phyloP scores from a whole-genome alignment of 2,113 vertebrate genomes.

The Pygoscelis antarcticus region DNA sequence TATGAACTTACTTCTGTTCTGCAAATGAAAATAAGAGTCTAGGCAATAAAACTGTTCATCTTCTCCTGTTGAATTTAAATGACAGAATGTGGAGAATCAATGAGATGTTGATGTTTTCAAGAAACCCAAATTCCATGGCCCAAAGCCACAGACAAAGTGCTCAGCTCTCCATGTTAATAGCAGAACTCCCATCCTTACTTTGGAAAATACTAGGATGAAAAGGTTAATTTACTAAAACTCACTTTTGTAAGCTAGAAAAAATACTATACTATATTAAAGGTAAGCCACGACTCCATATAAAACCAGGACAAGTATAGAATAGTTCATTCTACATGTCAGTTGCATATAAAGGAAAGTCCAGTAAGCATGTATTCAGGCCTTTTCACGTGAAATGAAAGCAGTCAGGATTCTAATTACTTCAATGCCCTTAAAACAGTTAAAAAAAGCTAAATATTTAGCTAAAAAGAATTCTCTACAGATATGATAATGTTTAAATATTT shows the following conservation, averaged over 20 bases:
- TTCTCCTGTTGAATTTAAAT: neutral
- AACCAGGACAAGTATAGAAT: neutral
- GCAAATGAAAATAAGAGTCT: neutral
- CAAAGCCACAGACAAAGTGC: neutral
- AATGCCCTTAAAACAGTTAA: neutral
- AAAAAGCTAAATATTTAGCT: slow-evolving; percentile 14
- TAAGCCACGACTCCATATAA: neutral
- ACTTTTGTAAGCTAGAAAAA: neutral
- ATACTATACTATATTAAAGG: neutral
- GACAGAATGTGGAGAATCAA: neutral
- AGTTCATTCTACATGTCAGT: neutral
- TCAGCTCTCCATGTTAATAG: neutral
- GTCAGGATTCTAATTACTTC: neutral
- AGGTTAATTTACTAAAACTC: neutral
- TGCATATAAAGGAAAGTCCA: neutral
- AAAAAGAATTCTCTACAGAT: neutral
- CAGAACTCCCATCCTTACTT: neutral
- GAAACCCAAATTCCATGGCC: neutral
- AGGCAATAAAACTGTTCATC: neutral
- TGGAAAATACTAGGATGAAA: neutral
- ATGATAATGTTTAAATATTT: neutral
- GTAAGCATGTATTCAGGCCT: neutral
- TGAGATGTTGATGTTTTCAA: neutral
- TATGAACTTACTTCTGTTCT: neutral
- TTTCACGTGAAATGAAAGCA: neutral